Percentiles rank a stretch among this genome's conserved stretches.
Evolutionary conservation across 2,797 vertebrate genomes (phyloP).

Genomic region (Danio aesculapii): DNA sequence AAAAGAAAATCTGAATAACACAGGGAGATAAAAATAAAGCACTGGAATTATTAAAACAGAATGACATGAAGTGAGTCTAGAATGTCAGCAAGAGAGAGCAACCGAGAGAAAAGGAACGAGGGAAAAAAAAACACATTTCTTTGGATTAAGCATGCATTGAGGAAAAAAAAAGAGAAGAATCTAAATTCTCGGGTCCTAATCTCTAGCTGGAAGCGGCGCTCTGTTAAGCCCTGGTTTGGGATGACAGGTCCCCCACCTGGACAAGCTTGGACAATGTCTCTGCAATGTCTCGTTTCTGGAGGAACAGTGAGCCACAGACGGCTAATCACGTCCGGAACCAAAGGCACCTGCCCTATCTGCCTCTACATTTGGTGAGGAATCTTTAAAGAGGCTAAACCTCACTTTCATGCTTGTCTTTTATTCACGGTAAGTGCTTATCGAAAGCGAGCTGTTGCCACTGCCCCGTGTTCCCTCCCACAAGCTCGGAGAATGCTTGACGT

Average conservation of each 20-base stretch:
- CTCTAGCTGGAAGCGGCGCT: slow-evolving; percentile 79
- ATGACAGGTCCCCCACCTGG: slow-evolving; percentile 90
- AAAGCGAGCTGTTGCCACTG: slow-evolving; percentile 84
- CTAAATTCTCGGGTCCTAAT: slow-evolving; percentile 82
- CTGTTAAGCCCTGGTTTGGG: slow-evolving; percentile 83
- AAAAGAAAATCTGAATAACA: slow-evolving; percentile 72
- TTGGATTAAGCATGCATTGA: slow-evolving; percentile 80
- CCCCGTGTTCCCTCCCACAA: slow-evolving; percentile 87
- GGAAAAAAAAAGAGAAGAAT: slow-evolving; percentile 65
- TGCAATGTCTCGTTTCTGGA: slow-evolving; percentile 82
- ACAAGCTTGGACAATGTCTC: slow-evolving; percentile 89
- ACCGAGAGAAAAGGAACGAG: slow-evolving; percentile 66
- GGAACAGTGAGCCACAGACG: slow-evolving; percentile 81
- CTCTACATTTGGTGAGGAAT: slow-evolving; percentile 82
- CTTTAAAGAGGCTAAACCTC: slow-evolving; percentile 88
- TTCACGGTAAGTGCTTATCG: slow-evolving; percentile 88
- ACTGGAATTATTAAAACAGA: slow-evolving; percentile 44
- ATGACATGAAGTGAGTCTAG: slow-evolving; percentile 49
- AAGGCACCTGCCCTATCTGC: slow-evolving; percentile 88
- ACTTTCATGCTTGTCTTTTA: slow-evolving; percentile 91
- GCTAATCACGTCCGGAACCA: slow-evolving; percentile 86
- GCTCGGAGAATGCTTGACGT: slow-evolving; percentile 87
- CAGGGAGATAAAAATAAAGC: slow-evolving; percentile 71
- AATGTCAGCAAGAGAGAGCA: slow-evolving; percentile 58
- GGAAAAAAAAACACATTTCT: slow-evolving; percentile 53